Evolutionary conservation across 2,797 vertebrate species (phyloP).

Genomic region (Chanos chanos): DNA sequence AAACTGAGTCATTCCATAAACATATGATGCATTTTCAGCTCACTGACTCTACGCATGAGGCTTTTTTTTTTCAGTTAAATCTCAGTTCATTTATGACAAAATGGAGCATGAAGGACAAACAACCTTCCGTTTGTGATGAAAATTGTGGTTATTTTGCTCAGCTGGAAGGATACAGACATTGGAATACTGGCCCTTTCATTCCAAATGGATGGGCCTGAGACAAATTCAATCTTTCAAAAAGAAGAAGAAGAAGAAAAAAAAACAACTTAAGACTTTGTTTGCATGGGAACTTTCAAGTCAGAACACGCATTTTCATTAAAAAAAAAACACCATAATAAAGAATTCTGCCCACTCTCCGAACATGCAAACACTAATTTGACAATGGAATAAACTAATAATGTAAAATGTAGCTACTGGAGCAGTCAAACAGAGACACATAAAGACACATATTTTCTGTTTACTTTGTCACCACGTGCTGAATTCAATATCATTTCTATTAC

Average conservation of each 20-base stretch:
- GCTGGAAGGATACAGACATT: neutral
- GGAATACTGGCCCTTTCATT: neutral
- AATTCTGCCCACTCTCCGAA: no score
- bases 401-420: no score
- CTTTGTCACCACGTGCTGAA: no score
- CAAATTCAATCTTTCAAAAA: neutral
- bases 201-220: neutral
- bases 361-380: no score
- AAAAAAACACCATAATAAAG: neutral
- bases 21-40: conserved; percentile 29
- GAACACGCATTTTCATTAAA: neutral
- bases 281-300: neutral
- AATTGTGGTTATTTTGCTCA: neutral
- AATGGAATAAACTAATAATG: no score
- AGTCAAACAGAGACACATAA: no score
- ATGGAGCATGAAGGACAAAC: conserved; percentile 26
- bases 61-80: conserved; percentile 10
- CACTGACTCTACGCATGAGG: conserved; percentile 6
- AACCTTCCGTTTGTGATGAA: neutral
- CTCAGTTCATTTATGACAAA: conserved; percentile 27
- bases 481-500: no score
- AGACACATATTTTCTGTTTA: no score
- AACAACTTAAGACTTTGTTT: neutral
- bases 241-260: neutral
- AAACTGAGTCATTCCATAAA: conserved; percentile 48